Conservation (phyloP, 2,888 invertebrate species). For the Parnassius apollo region DNA sequence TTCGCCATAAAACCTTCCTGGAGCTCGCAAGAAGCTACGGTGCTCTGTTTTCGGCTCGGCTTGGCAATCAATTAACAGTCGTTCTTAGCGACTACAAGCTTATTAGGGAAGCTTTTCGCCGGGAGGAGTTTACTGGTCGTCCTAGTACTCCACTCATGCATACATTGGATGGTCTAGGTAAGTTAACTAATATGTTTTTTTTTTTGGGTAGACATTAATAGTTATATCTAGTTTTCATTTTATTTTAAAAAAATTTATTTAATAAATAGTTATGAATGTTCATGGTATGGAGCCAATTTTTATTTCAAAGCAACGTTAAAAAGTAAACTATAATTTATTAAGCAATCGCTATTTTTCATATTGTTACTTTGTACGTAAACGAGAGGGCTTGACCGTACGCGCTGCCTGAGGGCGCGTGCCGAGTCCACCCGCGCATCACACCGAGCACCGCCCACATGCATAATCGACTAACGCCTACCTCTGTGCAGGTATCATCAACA, state of each 20-base stretch:
- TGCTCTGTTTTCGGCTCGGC: conserved; percentile 88
- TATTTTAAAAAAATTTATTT: neutral
- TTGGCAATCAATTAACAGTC: conserved; percentile 91
- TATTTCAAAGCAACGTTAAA: no score
- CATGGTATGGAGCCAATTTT: no score
- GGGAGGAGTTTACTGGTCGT: conserved; percentile 93
- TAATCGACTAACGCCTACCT: conserved; percentile 41
- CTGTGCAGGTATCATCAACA: conserved; percentile 91
- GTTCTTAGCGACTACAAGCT: conserved; percentile 93
- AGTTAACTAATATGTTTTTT: conserved; percentile 60
- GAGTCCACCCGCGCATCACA: conserved; percentile 35
- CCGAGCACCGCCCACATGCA: conserved; percentile 59
- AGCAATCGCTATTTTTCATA: no score
- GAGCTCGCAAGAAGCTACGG: conserved; percentile 90
- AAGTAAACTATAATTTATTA: no score
- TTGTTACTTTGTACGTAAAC: no score
- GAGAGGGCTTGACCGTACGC: conserved; percentile 30
- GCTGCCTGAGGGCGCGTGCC: conserved; percentile 39
- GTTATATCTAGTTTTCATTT: neutral
- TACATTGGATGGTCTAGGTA: conserved; percentile 93
- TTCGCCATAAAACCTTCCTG: conserved; percentile 89
- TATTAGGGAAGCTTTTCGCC: conserved; percentile 92
- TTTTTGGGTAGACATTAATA: no score
- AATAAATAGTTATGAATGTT: neutral
- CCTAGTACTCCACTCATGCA: conserved; percentile 93